Conservation (phyloP, 2,888 invertebrate genomes). For the Pterostichus madidus region DNA sequence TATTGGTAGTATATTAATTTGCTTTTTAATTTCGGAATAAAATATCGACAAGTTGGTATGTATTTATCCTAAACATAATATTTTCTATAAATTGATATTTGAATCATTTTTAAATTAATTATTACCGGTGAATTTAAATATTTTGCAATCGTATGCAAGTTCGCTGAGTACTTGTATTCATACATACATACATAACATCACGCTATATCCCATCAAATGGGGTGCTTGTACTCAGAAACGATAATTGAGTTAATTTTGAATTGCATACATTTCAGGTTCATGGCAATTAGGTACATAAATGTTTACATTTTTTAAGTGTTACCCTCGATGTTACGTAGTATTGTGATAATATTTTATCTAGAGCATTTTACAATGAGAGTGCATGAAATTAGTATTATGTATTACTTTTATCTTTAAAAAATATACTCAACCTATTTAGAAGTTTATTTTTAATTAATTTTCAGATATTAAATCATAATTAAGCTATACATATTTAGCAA, state of each 20-base stretch:
- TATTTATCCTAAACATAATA: neutral
- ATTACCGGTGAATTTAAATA: no score
- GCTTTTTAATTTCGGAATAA: neutral
- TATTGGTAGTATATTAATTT: neutral
- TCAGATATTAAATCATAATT: no score
- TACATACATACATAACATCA: no score
- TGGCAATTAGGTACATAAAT: no score
- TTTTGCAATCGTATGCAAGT: no score
- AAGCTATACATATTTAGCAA: neutral
- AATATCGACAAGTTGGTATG: neutral
- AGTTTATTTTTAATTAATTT: no score
- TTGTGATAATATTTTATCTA: neutral
- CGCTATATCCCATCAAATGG: no score
- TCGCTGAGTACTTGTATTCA: no score
- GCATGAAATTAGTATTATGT: neutral
- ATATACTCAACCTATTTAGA: no score
- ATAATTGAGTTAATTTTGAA: neutral
- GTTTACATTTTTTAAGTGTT: neutral
- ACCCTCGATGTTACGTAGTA: neutral
- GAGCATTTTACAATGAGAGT: neutral
- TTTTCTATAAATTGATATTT: neutral
- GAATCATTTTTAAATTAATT: neutral
- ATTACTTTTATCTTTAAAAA: no score
- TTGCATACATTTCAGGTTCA: no score
- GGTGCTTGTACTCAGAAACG: no score